phyloP scores from a whole-genome alignment of 2,113 vertebrate genomes.

The Vireo altiloquus region DNA sequence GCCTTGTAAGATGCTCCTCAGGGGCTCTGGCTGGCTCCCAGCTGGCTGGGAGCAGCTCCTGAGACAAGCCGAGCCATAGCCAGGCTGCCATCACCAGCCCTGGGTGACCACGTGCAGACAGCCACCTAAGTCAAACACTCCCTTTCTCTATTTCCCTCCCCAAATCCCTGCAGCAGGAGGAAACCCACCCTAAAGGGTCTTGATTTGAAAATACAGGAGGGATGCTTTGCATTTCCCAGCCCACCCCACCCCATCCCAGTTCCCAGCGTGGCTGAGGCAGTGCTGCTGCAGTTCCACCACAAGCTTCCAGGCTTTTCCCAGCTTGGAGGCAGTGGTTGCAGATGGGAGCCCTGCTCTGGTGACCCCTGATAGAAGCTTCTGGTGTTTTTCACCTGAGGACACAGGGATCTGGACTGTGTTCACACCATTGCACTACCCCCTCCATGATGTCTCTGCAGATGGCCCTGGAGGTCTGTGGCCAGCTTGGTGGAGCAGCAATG shows the following conservation, averaged over 20 bases:
- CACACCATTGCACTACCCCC: neutral
- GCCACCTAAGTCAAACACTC: neutral
- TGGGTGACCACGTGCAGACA: neutral
- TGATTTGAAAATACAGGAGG: neutral
- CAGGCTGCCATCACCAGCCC: neutral
- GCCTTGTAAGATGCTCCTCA: neutral
- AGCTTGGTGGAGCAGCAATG: neutral
- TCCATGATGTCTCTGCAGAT: neutral
- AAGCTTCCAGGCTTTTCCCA: neutral
- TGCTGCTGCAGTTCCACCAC: neutral
- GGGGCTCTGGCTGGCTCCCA: neutral
- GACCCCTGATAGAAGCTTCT: neutral
- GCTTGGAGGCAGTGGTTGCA: neutral
- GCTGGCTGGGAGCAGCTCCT: neutral
- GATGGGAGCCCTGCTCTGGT: neutral
- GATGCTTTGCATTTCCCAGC: neutral
- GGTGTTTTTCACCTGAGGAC: neutral
- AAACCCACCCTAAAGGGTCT: neutral
- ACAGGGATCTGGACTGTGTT: neutral
- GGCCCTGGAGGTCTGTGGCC: neutral
- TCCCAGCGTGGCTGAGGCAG: neutral
- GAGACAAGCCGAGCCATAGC: fast-evolving
- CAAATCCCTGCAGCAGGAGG: neutral
- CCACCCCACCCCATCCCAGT: neutral
- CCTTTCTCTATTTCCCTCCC: neutral